A percentile compares a stretch with the other conserved stretches of the same genome.
phyloP scores from a whole-genome alignment of 2,888 invertebrate genomes.

The Syrista parreyssii region DNA sequence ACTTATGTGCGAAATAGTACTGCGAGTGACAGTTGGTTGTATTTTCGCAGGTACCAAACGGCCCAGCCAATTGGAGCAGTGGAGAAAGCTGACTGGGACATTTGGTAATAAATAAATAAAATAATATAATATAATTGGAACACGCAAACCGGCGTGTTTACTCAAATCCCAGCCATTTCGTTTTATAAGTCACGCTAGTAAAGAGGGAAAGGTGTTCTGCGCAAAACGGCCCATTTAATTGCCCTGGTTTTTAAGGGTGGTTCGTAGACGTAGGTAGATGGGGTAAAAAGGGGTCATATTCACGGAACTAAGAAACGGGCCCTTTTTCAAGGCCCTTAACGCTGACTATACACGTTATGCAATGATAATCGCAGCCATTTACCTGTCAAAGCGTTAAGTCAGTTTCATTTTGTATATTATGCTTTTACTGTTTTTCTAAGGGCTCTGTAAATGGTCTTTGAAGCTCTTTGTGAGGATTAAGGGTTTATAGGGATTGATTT shows the following conservation, averaged over 20 bases:
- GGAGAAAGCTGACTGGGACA: not conserved
- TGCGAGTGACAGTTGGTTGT: not conserved
- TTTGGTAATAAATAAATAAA: conserved; percentile 40
- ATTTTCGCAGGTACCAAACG: not conserved
- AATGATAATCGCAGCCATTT: not conserved
- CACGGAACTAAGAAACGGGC: not conserved
- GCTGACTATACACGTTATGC: not conserved
- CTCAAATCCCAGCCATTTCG: conserved; percentile 14
- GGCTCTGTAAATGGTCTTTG: too few relatives aligned
- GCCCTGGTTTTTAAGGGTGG: conserved; percentile 33
- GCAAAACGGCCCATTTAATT: conserved; percentile 36
- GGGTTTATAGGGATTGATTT: not conserved
- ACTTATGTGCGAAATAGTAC: not conserved
- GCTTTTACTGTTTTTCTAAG: not conserved
- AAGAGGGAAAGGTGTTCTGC: conserved; percentile 22
- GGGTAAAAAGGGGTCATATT: conserved; percentile 21
- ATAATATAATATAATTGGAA: conserved; percentile 41
- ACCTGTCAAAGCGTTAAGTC: not conserved
- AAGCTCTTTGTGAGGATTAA: not conserved
- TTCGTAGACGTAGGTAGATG: conserved; percentile 15
- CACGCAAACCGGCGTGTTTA: conserved; percentile 28
- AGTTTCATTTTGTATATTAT: not conserved
- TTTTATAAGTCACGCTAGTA: conserved; percentile 42
- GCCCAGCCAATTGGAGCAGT: not conserved
- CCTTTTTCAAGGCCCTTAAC: not conserved